Conservation (phyloP, 2,888 invertebrate genomes). For the Pyrgus malvae region DNA sequence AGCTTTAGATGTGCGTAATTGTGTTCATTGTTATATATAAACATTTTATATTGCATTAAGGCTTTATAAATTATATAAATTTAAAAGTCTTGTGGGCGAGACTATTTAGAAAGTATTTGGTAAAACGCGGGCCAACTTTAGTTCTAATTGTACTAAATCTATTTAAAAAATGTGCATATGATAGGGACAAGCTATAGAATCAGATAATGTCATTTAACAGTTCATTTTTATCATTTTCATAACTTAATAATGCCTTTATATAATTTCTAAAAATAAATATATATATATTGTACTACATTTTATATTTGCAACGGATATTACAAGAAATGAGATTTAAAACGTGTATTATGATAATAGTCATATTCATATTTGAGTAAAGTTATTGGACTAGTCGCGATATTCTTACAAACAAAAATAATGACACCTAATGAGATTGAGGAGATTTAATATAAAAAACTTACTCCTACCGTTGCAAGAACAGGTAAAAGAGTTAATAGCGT, state of each 20-base stretch:
- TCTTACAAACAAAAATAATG: too few species aligned
- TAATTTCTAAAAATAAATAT: too few species aligned
- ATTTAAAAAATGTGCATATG: neutral
- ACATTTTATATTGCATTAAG: neutral
- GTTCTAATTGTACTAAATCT: neutral
- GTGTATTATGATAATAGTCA: too few species aligned
- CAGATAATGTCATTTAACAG: too few species aligned
- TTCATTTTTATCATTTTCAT: too few species aligned
- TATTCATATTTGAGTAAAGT: too few species aligned
- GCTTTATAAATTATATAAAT: neutral
- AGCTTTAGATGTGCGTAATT: neutral
- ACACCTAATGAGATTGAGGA: neutral
- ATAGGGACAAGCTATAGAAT: too few species aligned
- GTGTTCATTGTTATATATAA: neutral
- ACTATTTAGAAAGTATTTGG: neutral
- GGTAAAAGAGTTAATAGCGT: neutral
- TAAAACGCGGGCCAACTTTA: slow-evolving; percentile 1
- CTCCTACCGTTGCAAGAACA: neutral
- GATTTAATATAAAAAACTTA: neutral
- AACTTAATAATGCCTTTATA: too few species aligned
- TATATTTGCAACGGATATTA: too few species aligned
- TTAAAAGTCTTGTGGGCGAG: neutral
- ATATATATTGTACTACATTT: too few species aligned
- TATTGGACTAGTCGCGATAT: too few species aligned
- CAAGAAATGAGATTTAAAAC: too few species aligned